A percentile compares a stretch with the other conserved stretches of the same genome.
Evolutionary conservation across 1,140 invertebrate genomes (phyloP).

Genomic region (Drosophila auraria): DNA sequence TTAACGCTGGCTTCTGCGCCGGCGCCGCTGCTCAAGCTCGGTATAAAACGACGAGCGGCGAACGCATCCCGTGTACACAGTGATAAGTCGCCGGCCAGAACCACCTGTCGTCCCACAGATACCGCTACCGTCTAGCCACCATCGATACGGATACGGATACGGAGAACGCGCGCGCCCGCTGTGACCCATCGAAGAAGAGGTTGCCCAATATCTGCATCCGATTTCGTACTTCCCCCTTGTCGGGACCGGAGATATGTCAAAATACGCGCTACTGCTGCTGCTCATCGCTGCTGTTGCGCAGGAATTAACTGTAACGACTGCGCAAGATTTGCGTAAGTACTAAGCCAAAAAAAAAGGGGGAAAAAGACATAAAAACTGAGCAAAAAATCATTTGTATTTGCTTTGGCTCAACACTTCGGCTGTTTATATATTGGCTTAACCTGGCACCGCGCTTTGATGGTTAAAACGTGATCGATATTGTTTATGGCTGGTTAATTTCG

Average conservation of each 20-base stretch:
- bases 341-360: constrained; percentile 17
- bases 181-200: constrained; percentile 19
- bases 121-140: constrained; percentile 5
- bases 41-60: constrained; percentile 66
- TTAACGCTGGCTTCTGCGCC: constrained; percentile 21
- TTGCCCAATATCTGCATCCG: constrained; percentile 39
- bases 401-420: constrained; percentile 33
- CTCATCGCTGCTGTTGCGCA: constrained; percentile 72
- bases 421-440: constrained; percentile 28
- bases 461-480: constrained; percentile 72
- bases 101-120: constrained; percentile 21
- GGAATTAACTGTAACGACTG: constrained; percentile 58
- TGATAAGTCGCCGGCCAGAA: constrained; percentile 72
- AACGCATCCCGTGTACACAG: constrained; percentile 71
- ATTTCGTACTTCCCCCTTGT: constrained; percentile 19
- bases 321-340: constrained; percentile 84
- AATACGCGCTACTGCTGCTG: constrained; percentile 55
- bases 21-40: constrained; percentile 65
- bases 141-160: constrained; percentile 2
- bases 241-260: constrained; percentile 51
- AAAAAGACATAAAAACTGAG: constrained; percentile 6
- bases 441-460: constrained; percentile 55
- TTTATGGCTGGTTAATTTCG: constrained; percentile 52
- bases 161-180: constrained; percentile 9
- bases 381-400: constrained; percentile 53